Evolutionary conservation across 1,140 invertebrate genomes (phyloP), one percentile per base, ranked within the genome.

Genomic region (Microplitis demolitor): DNA sequence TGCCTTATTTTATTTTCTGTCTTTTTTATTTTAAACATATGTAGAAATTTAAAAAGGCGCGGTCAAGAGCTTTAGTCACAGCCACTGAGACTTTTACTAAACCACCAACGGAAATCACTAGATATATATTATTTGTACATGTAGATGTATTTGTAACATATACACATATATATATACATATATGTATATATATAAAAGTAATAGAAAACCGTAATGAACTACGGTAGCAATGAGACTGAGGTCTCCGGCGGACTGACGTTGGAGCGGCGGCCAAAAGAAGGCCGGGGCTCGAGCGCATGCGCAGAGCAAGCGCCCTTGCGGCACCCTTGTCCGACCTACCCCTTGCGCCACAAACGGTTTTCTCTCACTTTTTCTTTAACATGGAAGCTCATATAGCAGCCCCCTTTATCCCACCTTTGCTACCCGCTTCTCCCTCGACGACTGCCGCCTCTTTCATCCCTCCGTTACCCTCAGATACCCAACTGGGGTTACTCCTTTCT

Each of bases 181-280:
- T 58, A 60, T 60, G 2, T 50, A 61, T 68, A 33, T 9, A 45
- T 45, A 60, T 9, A 24, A 6, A 16, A 8, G 35, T 11, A 34
- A 14, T 56, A 58, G 37, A 56, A 73, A 58, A 16, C 77, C 5
- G 73, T 69, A 58, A 61, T 74, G 64, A 45, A 70, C 72, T 39
- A 72, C 74, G 69, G 35, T 73, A 66, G 73, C 39, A 69, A 77
- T 77, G 73, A 60, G 66, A 77, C 77, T 77, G 64, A 72, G 74
- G 77, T 76, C 79, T 74, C 72, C 73, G 77, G 79, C 75, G 61
- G 71, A 82, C 80, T 81, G 75, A 9, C 74, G 71, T 75, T 67
- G 69, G 69, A 16, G 16, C 58, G 51, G 71, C 56, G n/a, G 62
- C 62, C 45, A 37, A 33, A 24, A 39, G 60, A 69, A 72, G 66